These are phyloP conservation scores for Haemorhous mexicanus DNA, from an alignment of 2,113 vertebrate species.

Conservation along the genomic window DNA sequence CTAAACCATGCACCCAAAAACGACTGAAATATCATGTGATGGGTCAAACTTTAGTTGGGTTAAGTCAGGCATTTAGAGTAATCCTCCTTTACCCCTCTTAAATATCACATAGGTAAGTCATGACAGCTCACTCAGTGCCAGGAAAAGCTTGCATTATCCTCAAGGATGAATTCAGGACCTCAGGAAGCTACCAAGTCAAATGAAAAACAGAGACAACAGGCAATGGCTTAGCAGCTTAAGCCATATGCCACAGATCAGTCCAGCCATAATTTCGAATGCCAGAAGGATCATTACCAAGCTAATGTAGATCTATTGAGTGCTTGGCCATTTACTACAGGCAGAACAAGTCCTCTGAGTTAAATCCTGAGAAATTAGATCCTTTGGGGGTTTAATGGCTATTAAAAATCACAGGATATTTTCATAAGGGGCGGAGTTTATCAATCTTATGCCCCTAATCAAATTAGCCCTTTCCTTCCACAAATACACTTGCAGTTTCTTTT, in stretches of 20 bases:
- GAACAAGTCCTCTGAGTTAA: not conserved
- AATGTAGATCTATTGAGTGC: slow-evolving; percentile 32
- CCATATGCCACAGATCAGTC: not conserved
- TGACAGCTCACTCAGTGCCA: not conserved
- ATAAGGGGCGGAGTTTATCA: not conserved
- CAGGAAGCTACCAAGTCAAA: slow-evolving; percentile 32
- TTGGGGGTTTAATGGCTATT: not conserved
- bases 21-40: not conserved
- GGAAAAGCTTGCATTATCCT: slow-evolving; percentile 13
- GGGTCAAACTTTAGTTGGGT: slow-evolving; percentile 2
- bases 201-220: slow-evolving; percentile 31
- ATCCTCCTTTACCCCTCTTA: not conserved
- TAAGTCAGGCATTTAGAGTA: slow-evolving; percentile 4
- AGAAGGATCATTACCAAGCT: not conserved
- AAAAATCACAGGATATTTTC: slow-evolving; percentile 9
- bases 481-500: not conserved
- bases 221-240: not conserved
- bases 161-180: slow-evolving; percentile 2
- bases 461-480: not conserved
- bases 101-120: not conserved
- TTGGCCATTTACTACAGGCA: not conserved
- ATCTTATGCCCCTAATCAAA: not conserved
- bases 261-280: slow-evolving; percentile 6
- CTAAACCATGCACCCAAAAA: slow-evolving; percentile 16
- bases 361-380: not conserved